Percentiles rank a stretch among this genome's conserved stretches.
Evolutionary conservation across 2,888 invertebrate genomes (phyloP).

Genomic region (Drosophila demipolita): DNA sequence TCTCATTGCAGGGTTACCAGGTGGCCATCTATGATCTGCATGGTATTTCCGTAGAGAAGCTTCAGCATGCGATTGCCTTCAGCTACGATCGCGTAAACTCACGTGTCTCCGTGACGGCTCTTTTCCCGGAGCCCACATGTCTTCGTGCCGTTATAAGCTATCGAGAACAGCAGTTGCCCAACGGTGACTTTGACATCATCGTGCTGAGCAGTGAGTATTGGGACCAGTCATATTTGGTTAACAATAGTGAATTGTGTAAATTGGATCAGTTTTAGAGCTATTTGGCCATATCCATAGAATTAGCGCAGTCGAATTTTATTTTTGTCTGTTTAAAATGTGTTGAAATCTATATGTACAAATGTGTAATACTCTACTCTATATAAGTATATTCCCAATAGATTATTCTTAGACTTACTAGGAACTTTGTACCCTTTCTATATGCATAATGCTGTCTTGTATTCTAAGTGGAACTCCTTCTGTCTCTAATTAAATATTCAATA

Average conservation of each 20-base stretch:
- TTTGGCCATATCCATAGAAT: background rate
- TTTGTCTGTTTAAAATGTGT: background rate
- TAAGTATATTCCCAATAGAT: too few species aligned
- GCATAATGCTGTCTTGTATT: too few species aligned
- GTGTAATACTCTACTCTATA: too few species aligned
- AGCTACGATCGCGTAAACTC: slow-evolving; percentile 92
- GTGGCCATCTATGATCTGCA: slow-evolving; percentile 88
- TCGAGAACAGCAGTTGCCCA: slow-evolving; percentile 90
- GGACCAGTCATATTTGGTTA: background rate
- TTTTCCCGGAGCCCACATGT: slow-evolving; percentile 92
- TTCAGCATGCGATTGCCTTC: slow-evolving; percentile 87
- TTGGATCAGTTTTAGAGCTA: background rate
- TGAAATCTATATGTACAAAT: background rate
- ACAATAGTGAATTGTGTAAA: background rate
- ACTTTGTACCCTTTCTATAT: too few species aligned
- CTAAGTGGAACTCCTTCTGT: too few species aligned
- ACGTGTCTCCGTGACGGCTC: slow-evolving; percentile 91
- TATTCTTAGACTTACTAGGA: too few species aligned
- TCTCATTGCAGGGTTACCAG: slow-evolving; percentile 87
- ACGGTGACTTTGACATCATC: slow-evolving; percentile 96
- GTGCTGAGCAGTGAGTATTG: slow-evolving; percentile 92
- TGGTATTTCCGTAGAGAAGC: slow-evolving; percentile 86
- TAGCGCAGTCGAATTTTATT: background rate
- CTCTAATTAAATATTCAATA: too few species aligned
- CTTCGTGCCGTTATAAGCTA: slow-evolving; percentile 93